Evolutionary conservation across 2,888 invertebrate species (phyloP).

Genomic region (Anoplius nigerrimus): DNA sequence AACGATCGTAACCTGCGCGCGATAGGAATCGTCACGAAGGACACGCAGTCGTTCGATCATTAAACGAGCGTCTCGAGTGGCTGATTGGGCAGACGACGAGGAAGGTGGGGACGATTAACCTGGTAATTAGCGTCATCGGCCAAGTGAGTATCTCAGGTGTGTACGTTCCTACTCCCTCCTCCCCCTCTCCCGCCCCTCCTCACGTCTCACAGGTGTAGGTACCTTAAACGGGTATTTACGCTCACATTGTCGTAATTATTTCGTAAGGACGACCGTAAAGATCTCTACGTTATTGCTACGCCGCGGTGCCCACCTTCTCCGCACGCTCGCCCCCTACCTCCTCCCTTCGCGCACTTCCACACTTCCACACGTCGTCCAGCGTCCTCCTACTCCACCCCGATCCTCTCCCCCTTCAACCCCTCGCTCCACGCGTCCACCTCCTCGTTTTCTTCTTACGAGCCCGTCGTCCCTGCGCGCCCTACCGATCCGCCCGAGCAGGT

Average conservation of each 20-base stretch:
- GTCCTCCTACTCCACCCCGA: too few species aligned
- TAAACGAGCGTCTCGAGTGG: conserved; percentile 27
- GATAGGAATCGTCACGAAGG: background rate
- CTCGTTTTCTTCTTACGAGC: conserved; percentile 34
- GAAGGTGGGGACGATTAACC: conserved; percentile 38
- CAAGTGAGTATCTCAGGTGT: conserved; percentile 34
- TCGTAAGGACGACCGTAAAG: conserved; percentile 55
- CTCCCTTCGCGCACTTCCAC: conserved; percentile 5
- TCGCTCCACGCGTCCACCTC: conserved; percentile 19
- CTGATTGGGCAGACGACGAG: conserved; percentile 26
- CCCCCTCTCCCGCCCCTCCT: background rate
- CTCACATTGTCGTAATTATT: conserved; percentile 61
- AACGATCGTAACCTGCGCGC: background rate
- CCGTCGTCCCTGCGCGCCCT: conserved; percentile 38
- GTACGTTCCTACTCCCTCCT: conserved; percentile 6
- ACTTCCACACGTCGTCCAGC: too few species aligned
- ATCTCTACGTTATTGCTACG: conserved; percentile 52
- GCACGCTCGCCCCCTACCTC: conserved; percentile 11
- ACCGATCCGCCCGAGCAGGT: conserved; percentile 48
- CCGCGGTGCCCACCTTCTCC: conserved; percentile 29
- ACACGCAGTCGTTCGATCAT: conserved; percentile 20
- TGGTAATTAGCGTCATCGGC: conserved; percentile 53
- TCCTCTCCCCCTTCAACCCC: conserved; percentile 26
- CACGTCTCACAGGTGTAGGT: conserved; percentile 41
- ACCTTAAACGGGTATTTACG: conserved; percentile 59